Conservation (phyloP, 1,140 invertebrate species). For the Bicyclus anynana region DNA sequence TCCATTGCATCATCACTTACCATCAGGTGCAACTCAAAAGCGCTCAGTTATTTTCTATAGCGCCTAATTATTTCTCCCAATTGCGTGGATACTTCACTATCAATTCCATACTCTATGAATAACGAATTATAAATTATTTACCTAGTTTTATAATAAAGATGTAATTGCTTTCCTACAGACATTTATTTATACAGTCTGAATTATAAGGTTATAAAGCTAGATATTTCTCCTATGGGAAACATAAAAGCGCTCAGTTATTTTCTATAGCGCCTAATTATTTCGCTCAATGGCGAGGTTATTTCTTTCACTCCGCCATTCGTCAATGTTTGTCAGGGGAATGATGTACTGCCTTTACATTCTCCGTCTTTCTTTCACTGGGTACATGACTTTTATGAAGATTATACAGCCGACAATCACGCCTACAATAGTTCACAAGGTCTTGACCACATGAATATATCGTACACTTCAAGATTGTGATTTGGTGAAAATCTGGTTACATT, state of each 20-base stretch:
- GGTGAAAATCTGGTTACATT: too few species aligned
- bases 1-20: too few species aligned
- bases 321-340: conserved; percentile 48
- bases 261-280: conserved; percentile 11
- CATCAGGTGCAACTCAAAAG: not conserved
- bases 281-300: conserved; percentile 7
- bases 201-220: too few species aligned
- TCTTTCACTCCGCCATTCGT: conserved; percentile 10
- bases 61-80: conserved; percentile 12
- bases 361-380: conserved; percentile 41
- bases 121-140: too few species aligned
- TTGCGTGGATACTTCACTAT: conserved; percentile 7
- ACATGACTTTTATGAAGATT: conserved; percentile 68
- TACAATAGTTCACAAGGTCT: conserved; percentile 17
- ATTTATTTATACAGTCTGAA: too few species aligned
- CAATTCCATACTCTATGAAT: too few species aligned
- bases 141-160: too few species aligned
- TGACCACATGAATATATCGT: not conserved
- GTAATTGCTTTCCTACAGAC: too few species aligned
- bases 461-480: too few species aligned
- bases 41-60: not conserved
- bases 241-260: not conserved
- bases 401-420: conserved; percentile 53
- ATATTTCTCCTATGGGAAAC: too few species aligned
- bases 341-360: conserved; percentile 20